phyloP scores from a whole-genome alignment of 2,113 vertebrate genomes.

The Callopanchax toddi region DNA sequence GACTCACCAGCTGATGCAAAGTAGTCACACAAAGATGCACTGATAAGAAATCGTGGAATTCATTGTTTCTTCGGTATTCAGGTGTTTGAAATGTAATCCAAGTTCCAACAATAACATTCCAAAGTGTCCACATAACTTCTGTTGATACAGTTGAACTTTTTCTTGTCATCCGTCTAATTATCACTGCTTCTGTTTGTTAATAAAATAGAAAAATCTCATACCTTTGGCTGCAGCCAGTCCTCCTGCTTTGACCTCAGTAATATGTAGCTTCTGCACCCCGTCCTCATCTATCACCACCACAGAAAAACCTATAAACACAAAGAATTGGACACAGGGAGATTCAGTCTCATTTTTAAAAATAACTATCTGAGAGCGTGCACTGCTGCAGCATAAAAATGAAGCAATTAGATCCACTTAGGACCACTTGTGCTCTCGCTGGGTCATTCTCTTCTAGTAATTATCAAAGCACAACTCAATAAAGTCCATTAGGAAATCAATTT shows the following conservation, averaged over 20 bases:
- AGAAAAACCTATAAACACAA: constrained; percentile 84
- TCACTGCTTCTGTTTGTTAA: background rate
- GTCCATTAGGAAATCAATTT: constrained; percentile 49
- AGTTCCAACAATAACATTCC: constrained; percentile 2
- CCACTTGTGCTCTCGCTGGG: constrained; percentile 25
- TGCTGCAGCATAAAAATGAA: constrained; percentile 13
- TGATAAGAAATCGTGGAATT: too few relatives aligned
- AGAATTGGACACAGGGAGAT: constrained; percentile 19
- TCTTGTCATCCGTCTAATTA: too few relatives aligned
- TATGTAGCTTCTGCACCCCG: constrained; percentile 85
- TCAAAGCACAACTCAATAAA: constrained; percentile 55
- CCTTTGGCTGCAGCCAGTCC: constrained; percentile 92
- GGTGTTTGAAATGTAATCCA: background rate
- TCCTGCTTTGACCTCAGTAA: constrained; percentile 86
- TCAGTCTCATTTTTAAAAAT: constrained; percentile 6
- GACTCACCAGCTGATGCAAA: too few relatives aligned
- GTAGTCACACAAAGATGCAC: constrained; percentile 13
- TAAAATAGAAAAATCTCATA: constrained; percentile 41
- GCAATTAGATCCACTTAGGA: constrained; percentile 48
- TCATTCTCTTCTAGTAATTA: constrained; percentile 31
- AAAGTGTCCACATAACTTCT: too few relatives aligned
- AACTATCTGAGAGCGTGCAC: constrained; percentile 17
- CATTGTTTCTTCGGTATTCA: constrained; percentile 5
- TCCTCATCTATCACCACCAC: constrained; percentile 91
- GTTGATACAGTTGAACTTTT: too few relatives aligned